phyloP scores from a whole-genome alignment of 2,113 vertebrate genomes.

The Pomatorhinus ruficollis region DNA sequence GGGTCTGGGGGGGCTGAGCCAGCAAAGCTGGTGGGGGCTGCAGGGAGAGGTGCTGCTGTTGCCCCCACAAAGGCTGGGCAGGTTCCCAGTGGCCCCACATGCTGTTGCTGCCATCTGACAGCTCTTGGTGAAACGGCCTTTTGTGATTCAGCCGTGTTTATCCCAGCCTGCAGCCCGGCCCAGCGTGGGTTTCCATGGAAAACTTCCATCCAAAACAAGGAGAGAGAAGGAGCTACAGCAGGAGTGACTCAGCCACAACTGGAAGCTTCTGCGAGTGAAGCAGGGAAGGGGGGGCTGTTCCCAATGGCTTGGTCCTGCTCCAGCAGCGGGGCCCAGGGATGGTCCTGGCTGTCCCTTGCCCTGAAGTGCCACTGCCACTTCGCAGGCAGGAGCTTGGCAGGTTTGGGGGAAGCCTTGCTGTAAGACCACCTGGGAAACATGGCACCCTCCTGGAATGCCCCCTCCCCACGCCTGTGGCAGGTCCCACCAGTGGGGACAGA shows the following conservation, averaged over 20 bases:
- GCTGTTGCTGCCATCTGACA: slow-evolving; percentile 37
- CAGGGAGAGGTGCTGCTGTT: neutral
- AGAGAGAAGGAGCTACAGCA: slow-evolving; percentile 59
- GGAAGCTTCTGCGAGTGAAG: slow-evolving; percentile 60
- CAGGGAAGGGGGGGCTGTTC: neutral
- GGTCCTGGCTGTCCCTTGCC: neutral
- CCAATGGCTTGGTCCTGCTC: neutral
- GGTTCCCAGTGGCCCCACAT: neutral
- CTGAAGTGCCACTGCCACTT: neutral
- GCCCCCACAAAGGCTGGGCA: neutral
- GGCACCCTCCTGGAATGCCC: rapidly evolving
- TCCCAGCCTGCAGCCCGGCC: slow-evolving; percentile 62
- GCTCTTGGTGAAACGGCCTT: slow-evolving; percentile 39
- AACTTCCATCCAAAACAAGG: slow-evolving; percentile 74
- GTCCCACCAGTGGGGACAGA: rapidly evolving
- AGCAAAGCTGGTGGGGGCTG: rapidly evolving
- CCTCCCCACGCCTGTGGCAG: neutral
- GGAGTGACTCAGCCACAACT: slow-evolving; percentile 71
- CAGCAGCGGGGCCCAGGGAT: rapidly evolving
- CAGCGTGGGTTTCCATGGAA: slow-evolving; percentile 74
- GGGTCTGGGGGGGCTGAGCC: neutral
- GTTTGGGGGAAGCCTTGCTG: neutral
- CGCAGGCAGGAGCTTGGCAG: rapidly evolving
- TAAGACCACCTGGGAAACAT: neutral
- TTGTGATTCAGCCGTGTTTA: slow-evolving; percentile 70